Evolutionary conservation across 2,888 invertebrate species (phyloP), one percentile per base, ranked within the genome.

Genomic region (Tanytarsus gracilentus): DNA sequence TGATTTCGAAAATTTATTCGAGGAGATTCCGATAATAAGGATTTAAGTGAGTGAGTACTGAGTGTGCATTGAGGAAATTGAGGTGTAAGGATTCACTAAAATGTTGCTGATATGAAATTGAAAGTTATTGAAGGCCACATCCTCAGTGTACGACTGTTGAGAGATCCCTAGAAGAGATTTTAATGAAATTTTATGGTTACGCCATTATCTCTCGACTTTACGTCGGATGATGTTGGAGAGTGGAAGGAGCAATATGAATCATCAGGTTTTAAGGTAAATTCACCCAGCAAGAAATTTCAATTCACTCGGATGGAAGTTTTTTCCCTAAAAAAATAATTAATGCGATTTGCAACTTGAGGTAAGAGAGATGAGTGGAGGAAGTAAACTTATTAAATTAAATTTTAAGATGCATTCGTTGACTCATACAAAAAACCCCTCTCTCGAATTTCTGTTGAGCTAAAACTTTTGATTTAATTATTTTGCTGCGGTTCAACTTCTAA

Each of bases 391-490:
- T n/a, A n/a, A n/a, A n/a, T n/a, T n/a, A n/a, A n/a, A n/a, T n/a
- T n/a, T n/a, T n/a, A n/a, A n/a, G n/a, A n/a, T n/a, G n/a, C n/a
- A n/a, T n/a, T n/a, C n/a, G n/a, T n/a, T n/a, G n/a, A n/a, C n/a
- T n/a, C n/a, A n/a, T n/a, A n/a, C n/a, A n/a, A n/a, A n/a, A n/a
- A n/a, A n/a, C n/a, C n/a, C n/a, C n/a, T n/a, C n/a, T n/a, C n/a
- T n/a, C n/a, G n/a, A n/a, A n/a, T n/a, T n/a, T n/a, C n/a, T n/a
- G n/a, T n/a, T n/a, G n/a, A n/a, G n/a, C n/a, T n/a, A 8, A 50
- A 7, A 50, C 25, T 23, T 23, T 56, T 56, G 55, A 56, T 56
- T 56, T 56, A 56, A 56, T 56, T 56, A 56, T 56, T 56, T 40
- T 26, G 44, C 44, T 56, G 44, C 18, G 56, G 56, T 48, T 58